Evolutionary conservation across 2,888 invertebrate genomes (phyloP), one percentile per base, ranked within the genome.

Genomic region (Stenchaetothrips biformis): DNA sequence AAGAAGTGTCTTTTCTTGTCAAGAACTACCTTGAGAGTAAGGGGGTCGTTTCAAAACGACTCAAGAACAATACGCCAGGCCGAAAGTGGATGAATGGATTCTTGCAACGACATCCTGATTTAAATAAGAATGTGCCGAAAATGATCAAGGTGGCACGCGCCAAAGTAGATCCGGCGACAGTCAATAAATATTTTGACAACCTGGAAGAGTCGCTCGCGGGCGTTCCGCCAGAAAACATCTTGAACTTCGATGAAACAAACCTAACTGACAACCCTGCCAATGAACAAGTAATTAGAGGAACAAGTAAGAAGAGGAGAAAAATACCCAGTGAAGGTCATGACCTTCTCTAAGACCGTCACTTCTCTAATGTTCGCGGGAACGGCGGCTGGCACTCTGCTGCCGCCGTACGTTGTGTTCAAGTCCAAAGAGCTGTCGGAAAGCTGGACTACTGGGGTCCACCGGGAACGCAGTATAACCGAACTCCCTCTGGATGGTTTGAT

Each of bases 201-300:
- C 81, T 84, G 9, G 81, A 82, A 81, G 27, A 80, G 62, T 81
- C 81, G 18, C 25, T 84, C 11, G 79, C 81, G 81, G 83, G 83
- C 25, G 80, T 84, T 74, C 82, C 82, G 21, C 81, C 83, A 47
- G 21, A 77, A 77, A 83, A 84, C 59, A 84, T 85, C 27, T 81
- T 84, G 37, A 87, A 87, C 80, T 87, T 85, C 82, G 86, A 86
- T 81, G 85, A 86, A 81, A 84, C 85, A 2, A 86, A 86, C 80
- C 82, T 87, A 7, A 81, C 83, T 16, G 86, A 86, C 81, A 85
- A 87, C 80, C 85, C 85, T 21, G 86, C 85, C 1, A 81, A 82
- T 79, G 84, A 84, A 81, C 83, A 82, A 79, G 81, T 83, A n/a
- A 82, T 85, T 48, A n/a, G n/a, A n/a, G n/a, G n/a, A n/a, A n/a